Percentiles rank a stretch among this genome's conserved stretches.
These are phyloP conservation scores for Philypnodon macrostomus DNA, from an alignment of 2,797 vertebrate genomes.

Conservation along the genomic window DNA sequence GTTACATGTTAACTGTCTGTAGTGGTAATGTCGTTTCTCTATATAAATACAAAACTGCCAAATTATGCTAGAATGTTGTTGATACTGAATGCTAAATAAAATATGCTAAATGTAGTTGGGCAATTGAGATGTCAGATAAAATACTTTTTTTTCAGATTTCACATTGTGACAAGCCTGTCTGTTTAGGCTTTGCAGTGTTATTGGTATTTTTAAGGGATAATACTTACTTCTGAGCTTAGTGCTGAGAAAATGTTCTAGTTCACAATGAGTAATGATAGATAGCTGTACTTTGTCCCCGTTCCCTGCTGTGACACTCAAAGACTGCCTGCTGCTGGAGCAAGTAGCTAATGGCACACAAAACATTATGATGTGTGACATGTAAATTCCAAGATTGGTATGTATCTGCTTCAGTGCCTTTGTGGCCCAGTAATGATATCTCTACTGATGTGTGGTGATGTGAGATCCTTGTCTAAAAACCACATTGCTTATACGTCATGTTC, in stretches of 20 bases:
- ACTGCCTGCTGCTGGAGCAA: background rate
- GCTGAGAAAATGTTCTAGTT: background rate
- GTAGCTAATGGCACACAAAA: background rate
- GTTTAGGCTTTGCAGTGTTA: background rate
- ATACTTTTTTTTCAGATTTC: too few species aligned
- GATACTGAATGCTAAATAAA: too few species aligned
- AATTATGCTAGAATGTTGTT: too few species aligned
- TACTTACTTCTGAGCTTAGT: background rate
- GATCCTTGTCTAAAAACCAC: background rate
- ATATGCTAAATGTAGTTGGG: background rate
- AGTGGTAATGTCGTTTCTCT: too few species aligned
- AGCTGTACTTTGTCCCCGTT: background rate
- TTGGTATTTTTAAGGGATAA: background rate
- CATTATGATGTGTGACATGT: background rate
- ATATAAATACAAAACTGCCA: too few species aligned
- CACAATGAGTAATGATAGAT: background rate
- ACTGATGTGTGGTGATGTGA: conserved; percentile 4
- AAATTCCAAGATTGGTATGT: background rate
- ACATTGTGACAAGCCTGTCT: background rate
- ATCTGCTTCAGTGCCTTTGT: background rate
- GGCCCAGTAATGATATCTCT: conserved; percentile 6
- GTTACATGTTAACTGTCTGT: too few species aligned
- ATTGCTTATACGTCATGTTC: conserved; percentile 25
- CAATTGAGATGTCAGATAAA: too few species aligned
- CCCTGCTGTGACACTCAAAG: background rate